These are phyloP conservation scores for Syrmaticus mikado DNA, from an alignment of 2,113 vertebrate genomes.

Conservation along the genomic window DNA sequence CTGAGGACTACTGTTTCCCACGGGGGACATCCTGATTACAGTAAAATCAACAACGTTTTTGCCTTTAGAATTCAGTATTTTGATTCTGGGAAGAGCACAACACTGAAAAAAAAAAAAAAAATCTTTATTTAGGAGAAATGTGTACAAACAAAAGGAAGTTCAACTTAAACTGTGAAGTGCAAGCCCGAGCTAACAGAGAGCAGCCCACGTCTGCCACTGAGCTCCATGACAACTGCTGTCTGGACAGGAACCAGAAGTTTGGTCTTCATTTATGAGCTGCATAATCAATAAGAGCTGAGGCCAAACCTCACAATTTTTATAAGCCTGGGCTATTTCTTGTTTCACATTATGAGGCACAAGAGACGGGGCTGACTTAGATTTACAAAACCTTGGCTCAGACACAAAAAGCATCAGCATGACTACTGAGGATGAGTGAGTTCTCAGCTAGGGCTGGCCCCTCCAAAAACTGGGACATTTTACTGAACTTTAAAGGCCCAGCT, in stretches of 20 bases:
- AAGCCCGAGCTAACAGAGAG: not conserved
- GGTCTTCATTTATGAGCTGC: slow-evolving; percentile 32
- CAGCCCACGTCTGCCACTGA: not conserved
- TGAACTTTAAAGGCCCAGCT: not conserved
- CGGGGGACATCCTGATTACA: not conserved
- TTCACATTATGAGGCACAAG: slow-evolving; percentile 47
- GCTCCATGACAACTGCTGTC: not conserved
- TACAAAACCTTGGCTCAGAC: not conserved
- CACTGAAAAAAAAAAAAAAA: not conserved
- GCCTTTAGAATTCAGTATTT: not conserved
- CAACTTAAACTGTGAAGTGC: not conserved
- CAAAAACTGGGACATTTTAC: not conserved
- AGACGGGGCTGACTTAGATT: slow-evolving; percentile 40
- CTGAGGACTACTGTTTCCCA: not conserved
- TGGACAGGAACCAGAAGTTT: slow-evolving; percentile 33
- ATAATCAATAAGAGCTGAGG: slow-evolving; percentile 16
- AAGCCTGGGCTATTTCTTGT: slow-evolving; percentile 50
- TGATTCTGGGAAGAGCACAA: not conserved
- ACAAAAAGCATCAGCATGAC: not conserved
- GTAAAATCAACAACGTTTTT: slow-evolving; percentile 5
- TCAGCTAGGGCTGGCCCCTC: not conserved
- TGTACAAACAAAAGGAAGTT: not conserved
- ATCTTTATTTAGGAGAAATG: not conserved
- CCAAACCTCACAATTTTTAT: slow-evolving; percentile 39
- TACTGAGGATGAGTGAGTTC: not conserved